phyloP scores from a whole-genome alignment of 2,888 invertebrate genomes.

The Leucophenga maculata region DNA sequence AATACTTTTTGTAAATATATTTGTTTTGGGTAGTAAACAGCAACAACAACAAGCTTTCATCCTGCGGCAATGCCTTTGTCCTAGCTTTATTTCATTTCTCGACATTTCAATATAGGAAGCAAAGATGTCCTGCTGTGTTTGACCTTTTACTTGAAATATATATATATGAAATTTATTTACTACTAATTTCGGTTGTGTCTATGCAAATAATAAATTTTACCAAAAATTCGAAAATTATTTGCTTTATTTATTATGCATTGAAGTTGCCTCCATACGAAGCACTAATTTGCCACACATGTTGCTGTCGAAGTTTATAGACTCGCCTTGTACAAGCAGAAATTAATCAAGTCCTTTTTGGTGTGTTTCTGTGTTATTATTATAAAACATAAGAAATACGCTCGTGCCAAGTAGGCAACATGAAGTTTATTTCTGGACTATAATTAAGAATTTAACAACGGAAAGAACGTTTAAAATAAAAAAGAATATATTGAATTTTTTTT shows the following conservation, averaged over 20 bases:
- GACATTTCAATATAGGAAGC: background rate
- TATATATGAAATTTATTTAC: slow-evolving; percentile 21
- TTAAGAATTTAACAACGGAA: slow-evolving; percentile 57
- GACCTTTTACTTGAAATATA: slow-evolving; percentile 1
- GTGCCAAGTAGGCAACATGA: too few relatives aligned
- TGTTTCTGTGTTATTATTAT: too few relatives aligned
- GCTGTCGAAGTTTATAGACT: too few relatives aligned
- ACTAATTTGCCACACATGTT: too few relatives aligned
- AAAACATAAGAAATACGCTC: too few relatives aligned
- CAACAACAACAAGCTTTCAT: slow-evolving; percentile 5
- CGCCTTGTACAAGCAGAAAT: too few relatives aligned
- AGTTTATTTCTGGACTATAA: slow-evolving; percentile 42
- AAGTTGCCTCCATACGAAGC: background rate
- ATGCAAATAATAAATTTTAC: slow-evolving; percentile 46
- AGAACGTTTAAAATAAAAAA: slow-evolving; percentile 59
- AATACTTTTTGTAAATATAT: background rate
- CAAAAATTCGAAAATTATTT: slow-evolving; percentile 46
- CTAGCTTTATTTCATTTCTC: background rate
- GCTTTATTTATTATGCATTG: slow-evolving; percentile 60
- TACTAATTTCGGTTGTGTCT: slow-evolving; percentile 34
- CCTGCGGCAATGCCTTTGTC: slow-evolving; percentile 1
- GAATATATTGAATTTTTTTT: slow-evolving; percentile 40
- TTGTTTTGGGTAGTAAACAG: background rate
- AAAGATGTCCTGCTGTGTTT: slow-evolving; percentile 19
- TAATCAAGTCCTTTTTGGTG: too few relatives aligned